Percentiles rank a stretch among this genome's conserved stretches.
phyloP scores from a whole-genome alignment of 2,888 invertebrate species.

The Hypolimnas misippus region DNA sequence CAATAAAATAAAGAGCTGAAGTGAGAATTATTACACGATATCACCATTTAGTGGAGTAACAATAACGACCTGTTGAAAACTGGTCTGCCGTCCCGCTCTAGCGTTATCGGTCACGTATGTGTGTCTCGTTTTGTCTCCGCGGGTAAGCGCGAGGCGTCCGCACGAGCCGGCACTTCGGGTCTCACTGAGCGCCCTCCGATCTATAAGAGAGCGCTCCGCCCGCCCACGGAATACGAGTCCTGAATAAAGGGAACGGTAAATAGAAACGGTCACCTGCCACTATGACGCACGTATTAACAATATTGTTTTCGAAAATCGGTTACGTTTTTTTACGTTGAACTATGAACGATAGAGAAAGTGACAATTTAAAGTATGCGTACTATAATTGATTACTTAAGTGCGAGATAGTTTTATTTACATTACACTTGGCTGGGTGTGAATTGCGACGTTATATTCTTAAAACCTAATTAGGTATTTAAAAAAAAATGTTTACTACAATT shows the following conservation, averaged over 20 bases:
- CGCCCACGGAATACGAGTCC: constrained; percentile 63
- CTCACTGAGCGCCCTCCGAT: constrained; percentile 74
- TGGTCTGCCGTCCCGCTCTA: constrained; percentile 66
- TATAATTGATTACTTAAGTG: too few species aligned
- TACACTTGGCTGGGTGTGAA: too few species aligned
- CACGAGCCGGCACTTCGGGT: constrained; percentile 70
- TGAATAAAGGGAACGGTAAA: constrained; percentile 77
- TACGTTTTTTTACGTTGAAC: neutral
- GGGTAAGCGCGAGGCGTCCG: constrained; percentile 66
- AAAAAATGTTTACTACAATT: too few species aligned
- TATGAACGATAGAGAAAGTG: neutral
- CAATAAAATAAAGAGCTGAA: constrained; percentile 48
- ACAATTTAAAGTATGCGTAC: neutral
- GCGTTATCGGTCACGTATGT: constrained; percentile 54
- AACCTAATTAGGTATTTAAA: too few species aligned
- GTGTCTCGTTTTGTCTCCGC: constrained; percentile 59
- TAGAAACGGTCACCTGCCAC: constrained; percentile 68
- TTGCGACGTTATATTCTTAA: too few species aligned
- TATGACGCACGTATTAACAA: constrained; percentile 25
- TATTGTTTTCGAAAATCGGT: neutral
- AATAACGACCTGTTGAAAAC: constrained; percentile 83
- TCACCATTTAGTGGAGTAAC: constrained; percentile 77
- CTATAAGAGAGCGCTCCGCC: constrained; percentile 69
- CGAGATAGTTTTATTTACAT: too few species aligned
- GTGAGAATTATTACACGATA: constrained; percentile 73